Base-by-base conservation (phyloP, 2,888 invertebrate genomes). In the Aphidoletes aphidimyza region DNA sequence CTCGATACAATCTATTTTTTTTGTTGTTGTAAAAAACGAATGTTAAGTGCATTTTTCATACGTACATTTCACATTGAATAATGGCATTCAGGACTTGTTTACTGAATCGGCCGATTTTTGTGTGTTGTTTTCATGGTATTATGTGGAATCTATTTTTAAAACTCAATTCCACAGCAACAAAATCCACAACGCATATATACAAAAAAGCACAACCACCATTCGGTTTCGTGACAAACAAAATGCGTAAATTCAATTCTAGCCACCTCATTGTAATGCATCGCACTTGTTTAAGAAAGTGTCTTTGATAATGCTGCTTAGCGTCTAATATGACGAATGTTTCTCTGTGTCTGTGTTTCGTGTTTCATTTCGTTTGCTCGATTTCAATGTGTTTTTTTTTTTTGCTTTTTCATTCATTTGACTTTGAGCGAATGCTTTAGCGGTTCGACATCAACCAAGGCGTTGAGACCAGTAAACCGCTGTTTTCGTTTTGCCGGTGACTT, bases 261-360 rank as follows among this genome's bases (percentile, higher is more conserved):
- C 69, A 69, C 8, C 69, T 69, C 69, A 69, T 69, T 69, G 69
- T 30, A 30, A 69, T 69, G 69, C 69, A 69, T 69, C n/a, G 30
- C 11, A 30, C 30, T 6, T 69, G 34, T 69, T 30, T 14, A 2
- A 14, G n/a, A 69, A 69, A 30, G 34, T 11, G 30, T 69, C 69
- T 30, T 69, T 30, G 34, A 69, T 69, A 30, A 30, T 30, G 34
- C 14, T 69, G 69, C 34, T 69, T 69, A 69, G n/a, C 69, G 69
- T 69, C 69, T 69, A 30, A 69, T 69, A 69, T 69, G 69, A 69
- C 69, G 69, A 69, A 69, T 69, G 69, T 69, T 69, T 30, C n/a
- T 69, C n/a, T 54, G 26, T 69, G 9, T 34, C 30, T 42, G 42
- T 6, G 8, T 14, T 30, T 69, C 34, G 0, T 11, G 5, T 69